Evolutionary conservation across 1,140 invertebrate species (phyloP), one percentile per base, ranked within the genome.

Genomic region (Pogonus chalceus): DNA sequence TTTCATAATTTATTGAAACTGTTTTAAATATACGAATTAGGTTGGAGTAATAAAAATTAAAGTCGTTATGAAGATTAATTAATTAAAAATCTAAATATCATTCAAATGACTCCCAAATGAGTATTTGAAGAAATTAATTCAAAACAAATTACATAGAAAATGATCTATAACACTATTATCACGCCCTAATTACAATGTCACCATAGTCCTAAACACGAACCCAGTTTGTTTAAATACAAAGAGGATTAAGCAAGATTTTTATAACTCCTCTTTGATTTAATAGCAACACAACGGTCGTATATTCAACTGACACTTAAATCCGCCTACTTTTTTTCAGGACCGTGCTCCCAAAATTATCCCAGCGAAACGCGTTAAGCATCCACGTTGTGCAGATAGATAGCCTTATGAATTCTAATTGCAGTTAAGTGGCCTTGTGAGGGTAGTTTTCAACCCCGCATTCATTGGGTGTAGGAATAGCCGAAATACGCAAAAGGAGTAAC

Each of bases 351-450:
- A 4, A 31, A 14, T 14, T 14, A 14, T 14, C 26, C 26, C 7
- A 9, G 37, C 18, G 18, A 43, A 18, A 43, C 37, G 37, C 37
- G 37, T 43, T 43, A 43, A 43, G 37, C 37, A 43, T 43, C 37
- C 37, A 18, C 9, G 18, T 3, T 3, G 18, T 4, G 37, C 37
- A 43, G 37, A 43, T 43, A 43, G 37, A 43, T 43, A 16, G 37
- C 37, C 37, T 43, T 43, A 43, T 43, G 37, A 43, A 43, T 43
- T 43, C 37, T 43, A 43, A 43, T 43, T 43, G 37, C 37, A 16
- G 37, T 43, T 43, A 43, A 43, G 37, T 43, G 37, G 37, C 18
- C 37, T 43, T 43, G 18, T 16, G 37, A 43, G 37, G 18, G 37
- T 16, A 43, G 37, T 43, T 43, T 43, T 18, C 37, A 16, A 43